A percentile compares a stretch with the other conserved stretches of the same genome.
phyloP scores from a whole-genome alignment of 2,888 invertebrate species.

The Ceriagrion tenellum region DNA sequence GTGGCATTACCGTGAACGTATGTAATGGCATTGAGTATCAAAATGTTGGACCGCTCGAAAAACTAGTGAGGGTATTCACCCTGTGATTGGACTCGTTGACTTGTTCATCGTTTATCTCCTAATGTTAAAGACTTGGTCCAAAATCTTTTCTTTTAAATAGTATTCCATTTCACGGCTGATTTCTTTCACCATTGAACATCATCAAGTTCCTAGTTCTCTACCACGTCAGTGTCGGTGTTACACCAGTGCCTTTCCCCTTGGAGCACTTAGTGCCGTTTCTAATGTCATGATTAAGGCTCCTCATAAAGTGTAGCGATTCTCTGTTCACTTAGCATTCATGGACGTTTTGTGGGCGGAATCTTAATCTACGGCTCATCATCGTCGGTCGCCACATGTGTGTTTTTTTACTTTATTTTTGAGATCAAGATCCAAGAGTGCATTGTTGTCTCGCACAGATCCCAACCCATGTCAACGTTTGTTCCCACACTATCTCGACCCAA shows the following conservation, averaged over 20 bases:
- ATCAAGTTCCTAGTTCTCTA: no score
- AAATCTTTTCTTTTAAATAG: no score
- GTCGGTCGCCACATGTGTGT: not conserved
- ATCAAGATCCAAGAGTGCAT: not conserved
- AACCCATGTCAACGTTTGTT: slow-evolving; percentile 16
- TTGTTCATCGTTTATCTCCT: no score
- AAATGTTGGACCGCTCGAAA: no score
- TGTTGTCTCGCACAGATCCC: slow-evolving; percentile 35
- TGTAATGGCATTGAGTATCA: no score
- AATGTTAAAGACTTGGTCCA: no score
- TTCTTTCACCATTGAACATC: no score
- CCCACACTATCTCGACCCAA: slow-evolving; percentile 12
- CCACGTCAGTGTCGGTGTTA: no score
- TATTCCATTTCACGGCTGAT: no score
- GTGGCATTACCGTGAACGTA: no score
- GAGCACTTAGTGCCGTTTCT: not conserved
- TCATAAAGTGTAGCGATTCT: not conserved
- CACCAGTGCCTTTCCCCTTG: not conserved
- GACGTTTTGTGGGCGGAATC: not conserved
- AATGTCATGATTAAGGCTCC: not conserved
- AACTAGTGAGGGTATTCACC: no score
- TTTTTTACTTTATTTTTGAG: not conserved
- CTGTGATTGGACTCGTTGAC: no score
- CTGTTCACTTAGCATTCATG: not conserved
- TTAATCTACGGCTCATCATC: not conserved